These are phyloP conservation scores for Microdon myrmicae DNA, from an alignment of 2,888 invertebrate genomes.

Conservation along the genomic window DNA sequence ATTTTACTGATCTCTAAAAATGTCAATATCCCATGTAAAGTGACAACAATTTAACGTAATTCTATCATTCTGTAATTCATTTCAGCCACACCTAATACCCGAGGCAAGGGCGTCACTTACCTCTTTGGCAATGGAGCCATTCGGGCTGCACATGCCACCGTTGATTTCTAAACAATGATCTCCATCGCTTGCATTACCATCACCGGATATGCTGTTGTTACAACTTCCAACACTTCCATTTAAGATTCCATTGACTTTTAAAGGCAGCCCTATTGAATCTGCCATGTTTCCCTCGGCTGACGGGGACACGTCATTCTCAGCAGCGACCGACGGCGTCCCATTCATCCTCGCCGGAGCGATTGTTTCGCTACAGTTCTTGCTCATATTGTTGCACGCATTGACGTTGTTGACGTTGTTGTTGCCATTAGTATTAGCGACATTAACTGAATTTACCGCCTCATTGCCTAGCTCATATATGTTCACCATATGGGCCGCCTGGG, in stretches of 20 bases:
- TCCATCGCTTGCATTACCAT: conserved; percentile 58
- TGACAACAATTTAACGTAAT: no score
- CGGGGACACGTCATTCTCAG: conserved; percentile 35
- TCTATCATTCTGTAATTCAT: no score
- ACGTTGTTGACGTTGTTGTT: conserved; percentile 46
- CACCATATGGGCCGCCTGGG: conserved; percentile 76
- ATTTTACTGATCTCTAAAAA: no score
- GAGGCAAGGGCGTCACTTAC: conserved; percentile 54
- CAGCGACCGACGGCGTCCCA: conserved; percentile 51
- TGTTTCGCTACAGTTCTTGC: conserved; percentile 36
- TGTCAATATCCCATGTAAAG: no score
- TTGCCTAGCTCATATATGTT: conserved; percentile 75
- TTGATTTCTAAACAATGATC: conserved; percentile 63
- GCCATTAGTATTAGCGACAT: conserved; percentile 39
- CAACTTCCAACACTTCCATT: conserved; percentile 43
- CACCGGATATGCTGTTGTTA: conserved; percentile 53
- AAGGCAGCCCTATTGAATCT: conserved; percentile 18
- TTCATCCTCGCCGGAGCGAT: conserved; percentile 38
- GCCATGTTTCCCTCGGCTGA: conserved; percentile 27
- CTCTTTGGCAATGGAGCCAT: conserved; percentile 60
- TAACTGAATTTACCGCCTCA: conserved; percentile 58
- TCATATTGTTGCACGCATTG: conserved; percentile 38
- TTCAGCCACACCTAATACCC: not conserved
- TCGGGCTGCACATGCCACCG: conserved; percentile 60
- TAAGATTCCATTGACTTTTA: conserved; percentile 42